phyloP scores from a whole-genome alignment of 2,797 vertebrate genomes.

The Acanthis flammea region DNA sequence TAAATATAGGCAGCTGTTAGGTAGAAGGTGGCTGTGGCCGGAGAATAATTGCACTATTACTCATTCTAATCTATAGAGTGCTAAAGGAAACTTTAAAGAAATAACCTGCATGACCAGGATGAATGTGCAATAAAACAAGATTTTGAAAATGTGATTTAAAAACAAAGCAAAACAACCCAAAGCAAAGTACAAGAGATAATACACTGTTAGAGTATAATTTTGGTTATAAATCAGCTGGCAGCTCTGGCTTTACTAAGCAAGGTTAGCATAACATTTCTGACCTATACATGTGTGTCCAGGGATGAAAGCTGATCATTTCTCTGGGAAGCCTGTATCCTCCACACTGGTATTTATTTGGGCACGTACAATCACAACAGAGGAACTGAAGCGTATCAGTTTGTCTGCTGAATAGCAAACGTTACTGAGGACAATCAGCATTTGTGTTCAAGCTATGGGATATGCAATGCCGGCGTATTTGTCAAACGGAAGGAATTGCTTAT shows the following conservation, averaged over 20 bases:
- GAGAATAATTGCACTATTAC: conserved; percentile 68
- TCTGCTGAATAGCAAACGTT: background rate
- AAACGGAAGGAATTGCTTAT: conserved; percentile 12
- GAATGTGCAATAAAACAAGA: conserved; percentile 82
- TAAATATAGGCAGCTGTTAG: conserved; percentile 56
- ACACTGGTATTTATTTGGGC: conserved; percentile 43
- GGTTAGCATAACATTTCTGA: conserved; percentile 1
- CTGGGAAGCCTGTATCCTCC: conserved; percentile 2
- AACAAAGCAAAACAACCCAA: background rate
- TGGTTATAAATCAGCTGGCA: conserved; percentile 39
- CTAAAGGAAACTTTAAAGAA: conserved; percentile 57
- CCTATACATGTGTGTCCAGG: background rate
- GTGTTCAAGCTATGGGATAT: background rate
- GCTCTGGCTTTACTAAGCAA: conserved; percentile 32
- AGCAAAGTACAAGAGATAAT: conserved; percentile 40
- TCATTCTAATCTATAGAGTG: conserved; percentile 72
- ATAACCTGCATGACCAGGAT: conserved; percentile 72
- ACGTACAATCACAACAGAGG: conserved; percentile 40
- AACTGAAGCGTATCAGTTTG: conserved; percentile 12
- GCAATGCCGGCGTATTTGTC: background rate
- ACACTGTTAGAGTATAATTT: conserved; percentile 59
- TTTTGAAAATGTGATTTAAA: conserved; percentile 78
- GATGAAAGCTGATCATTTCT: conserved; percentile 4
- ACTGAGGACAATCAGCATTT: conserved; percentile 62
- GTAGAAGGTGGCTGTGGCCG: background rate